phyloP scores from a whole-genome alignment of 2,888 invertebrate species.

The Apotomis turbidana region DNA sequence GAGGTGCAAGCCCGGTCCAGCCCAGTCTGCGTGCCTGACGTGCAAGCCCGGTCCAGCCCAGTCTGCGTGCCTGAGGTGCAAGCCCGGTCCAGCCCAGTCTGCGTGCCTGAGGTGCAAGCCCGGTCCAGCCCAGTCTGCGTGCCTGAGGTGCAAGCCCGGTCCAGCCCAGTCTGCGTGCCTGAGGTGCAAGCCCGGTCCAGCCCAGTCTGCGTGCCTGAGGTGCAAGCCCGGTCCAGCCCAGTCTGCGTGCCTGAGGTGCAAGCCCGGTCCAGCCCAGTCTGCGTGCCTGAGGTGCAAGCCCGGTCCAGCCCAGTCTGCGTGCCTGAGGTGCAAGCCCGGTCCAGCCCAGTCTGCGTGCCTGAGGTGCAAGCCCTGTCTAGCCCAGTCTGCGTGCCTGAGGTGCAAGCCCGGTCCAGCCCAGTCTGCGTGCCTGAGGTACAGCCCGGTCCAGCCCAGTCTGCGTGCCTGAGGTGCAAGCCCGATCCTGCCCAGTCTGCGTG shows the following conservation, averaged over 20 bases:
- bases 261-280: neutral
- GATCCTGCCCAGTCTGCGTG: slow-evolving; percentile 9
- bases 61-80: neutral
- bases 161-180: slow-evolving; percentile 2
- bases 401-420: neutral
- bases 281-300: neutral
- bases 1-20: neutral
- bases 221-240: neutral
- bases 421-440: neutral
- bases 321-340: no score
- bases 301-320: neutral
- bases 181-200: neutral
- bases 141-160: slow-evolving; percentile 13
- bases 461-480: slow-evolving; percentile 7
- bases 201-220: neutral
- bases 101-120: neutral
- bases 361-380: no score
- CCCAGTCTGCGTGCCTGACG: neutral
- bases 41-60: neutral
- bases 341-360: no score
- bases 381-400: no score
- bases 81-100: neutral
- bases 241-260: neutral
- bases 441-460: neutral
- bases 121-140: neutral